phyloP scores from a whole-genome alignment of 2,113 vertebrate genomes.

The Pseudorhombus dupliciocellatus region DNA sequence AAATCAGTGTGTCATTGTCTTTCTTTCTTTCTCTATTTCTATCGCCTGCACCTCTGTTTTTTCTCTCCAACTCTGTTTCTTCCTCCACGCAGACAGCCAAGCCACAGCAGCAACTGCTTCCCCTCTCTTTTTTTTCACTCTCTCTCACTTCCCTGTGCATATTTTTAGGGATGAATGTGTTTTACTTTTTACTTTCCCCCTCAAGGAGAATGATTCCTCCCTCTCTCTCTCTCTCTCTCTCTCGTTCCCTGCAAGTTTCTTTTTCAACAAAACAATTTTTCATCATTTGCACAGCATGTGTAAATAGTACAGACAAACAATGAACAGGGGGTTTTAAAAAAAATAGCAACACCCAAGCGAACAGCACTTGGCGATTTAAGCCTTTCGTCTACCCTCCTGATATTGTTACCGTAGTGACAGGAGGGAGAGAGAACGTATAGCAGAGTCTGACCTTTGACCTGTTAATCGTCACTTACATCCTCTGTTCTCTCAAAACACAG shows the following conservation, averaged over 20 bases:
- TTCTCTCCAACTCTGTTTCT: slow-evolving; percentile 51
- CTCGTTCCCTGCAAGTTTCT: slow-evolving; percentile 15
- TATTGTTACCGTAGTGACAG: slow-evolving; percentile 41
- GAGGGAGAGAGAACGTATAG: not conserved
- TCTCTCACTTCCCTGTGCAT: slow-evolving; percentile 41
- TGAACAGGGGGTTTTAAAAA: slow-evolving; percentile 15
- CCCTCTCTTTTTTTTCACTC: slow-evolving; percentile 33
- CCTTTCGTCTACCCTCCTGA: slow-evolving; percentile 17
- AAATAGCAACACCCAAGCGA: slow-evolving; percentile 2
- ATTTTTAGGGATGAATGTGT: slow-evolving; percentile 59
- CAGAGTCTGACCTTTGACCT: slow-evolving; percentile 55
- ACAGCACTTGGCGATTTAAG: slow-evolving; percentile 22
- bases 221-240: slow-evolving; percentile 18
- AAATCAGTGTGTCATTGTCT: slow-evolving; percentile 86
- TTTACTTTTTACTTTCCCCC: not conserved
- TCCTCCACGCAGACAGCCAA: slow-evolving; percentile 49
- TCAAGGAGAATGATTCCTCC: slow-evolving; percentile 26
- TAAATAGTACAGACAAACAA: slow-evolving; percentile 32
- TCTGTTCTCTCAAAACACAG: slow-evolving; percentile 42
- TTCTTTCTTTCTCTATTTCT: slow-evolving; percentile 47
- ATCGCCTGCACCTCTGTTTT: slow-evolving; percentile 53
- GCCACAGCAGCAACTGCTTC: slow-evolving; percentile 48
- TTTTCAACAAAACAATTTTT: slow-evolving; percentile 59
- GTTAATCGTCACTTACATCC: slow-evolving; percentile 16
- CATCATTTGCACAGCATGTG: slow-evolving; percentile 62